phyloP scores from a whole-genome alignment of 2,888 invertebrate genomes.

The Phalera bucephala region DNA sequence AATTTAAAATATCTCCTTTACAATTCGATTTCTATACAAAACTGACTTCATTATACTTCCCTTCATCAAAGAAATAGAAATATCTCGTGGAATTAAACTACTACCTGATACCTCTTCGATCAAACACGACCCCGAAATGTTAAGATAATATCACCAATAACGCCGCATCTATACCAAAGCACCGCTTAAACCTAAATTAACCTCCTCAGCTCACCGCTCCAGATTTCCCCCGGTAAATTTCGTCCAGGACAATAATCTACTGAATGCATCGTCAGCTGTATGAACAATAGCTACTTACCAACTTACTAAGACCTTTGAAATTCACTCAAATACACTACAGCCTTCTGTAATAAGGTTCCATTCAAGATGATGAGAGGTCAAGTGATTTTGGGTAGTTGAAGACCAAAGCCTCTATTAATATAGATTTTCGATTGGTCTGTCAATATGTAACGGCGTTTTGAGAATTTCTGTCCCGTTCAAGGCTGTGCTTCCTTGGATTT shows the following conservation, averaged over 20 bases:
- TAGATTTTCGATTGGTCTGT: constrained; percentile 52
- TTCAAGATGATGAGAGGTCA: constrained; percentile 20
- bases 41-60: no score
- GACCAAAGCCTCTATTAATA: constrained; percentile 56
- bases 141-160: constrained; percentile 27
- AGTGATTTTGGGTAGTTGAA: constrained; percentile 28
- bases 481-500: constrained; percentile 21
- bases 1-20: no score
- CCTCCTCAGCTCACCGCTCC: constrained; percentile 35
- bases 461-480: constrained; percentile 21
- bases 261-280: constrained; percentile 58
- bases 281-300: constrained; percentile 36
- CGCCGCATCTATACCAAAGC: constrained; percentile 34
- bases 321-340: no score
- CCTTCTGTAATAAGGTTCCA: constrained; percentile 3
- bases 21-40: no score
- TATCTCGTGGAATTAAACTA: no score
- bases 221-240: constrained; percentile 55
- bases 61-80: no score
- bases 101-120: constrained; percentile 1
- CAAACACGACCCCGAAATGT: constrained; percentile 14
- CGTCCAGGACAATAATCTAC: constrained; percentile 54
- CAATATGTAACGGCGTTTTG: constrained; percentile 47
- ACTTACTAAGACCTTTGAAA: constrained; percentile 17
- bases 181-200: constrained; percentile 57